These are phyloP conservation scores for Oreochromis mossambicus DNA, from an alignment of 2,797 vertebrate genomes.

Conservation along the genomic window DNA sequence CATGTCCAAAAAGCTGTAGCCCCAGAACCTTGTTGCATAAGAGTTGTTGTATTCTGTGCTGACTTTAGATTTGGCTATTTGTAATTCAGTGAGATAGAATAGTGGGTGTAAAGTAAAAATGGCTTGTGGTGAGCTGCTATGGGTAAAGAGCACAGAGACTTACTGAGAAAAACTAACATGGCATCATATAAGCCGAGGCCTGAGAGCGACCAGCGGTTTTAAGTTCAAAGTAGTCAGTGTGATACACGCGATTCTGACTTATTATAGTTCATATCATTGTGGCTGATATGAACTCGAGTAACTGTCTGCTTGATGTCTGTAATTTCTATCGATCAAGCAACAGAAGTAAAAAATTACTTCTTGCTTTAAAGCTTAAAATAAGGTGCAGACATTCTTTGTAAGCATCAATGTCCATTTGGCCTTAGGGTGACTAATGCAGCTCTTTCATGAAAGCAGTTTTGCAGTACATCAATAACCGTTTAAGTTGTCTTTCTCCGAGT, in stretches of 20 bases:
- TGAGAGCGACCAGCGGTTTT: neutral
- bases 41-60: neutral
- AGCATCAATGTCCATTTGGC: neutral
- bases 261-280: neutral
- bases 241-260: neutral
- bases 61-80: neutral
- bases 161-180: neutral
- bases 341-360: neutral
- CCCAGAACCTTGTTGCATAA: neutral
- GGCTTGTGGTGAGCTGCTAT: neutral
- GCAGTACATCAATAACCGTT: neutral
- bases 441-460: neutral
- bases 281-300: neutral
- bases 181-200: neutral
- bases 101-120: slow-evolving; percentile 1
- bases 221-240: neutral
- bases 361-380: neutral
- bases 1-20: slow-evolving; percentile 40
- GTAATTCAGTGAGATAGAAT: neutral
- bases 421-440: neutral
- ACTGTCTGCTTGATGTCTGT: neutral
- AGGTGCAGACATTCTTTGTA: neutral
- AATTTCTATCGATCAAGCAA: neutral
- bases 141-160: neutral
- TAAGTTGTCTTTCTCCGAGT: neutral